Conservation (phyloP, 2,113 vertebrate species). For the Pavo muticus region DNA sequence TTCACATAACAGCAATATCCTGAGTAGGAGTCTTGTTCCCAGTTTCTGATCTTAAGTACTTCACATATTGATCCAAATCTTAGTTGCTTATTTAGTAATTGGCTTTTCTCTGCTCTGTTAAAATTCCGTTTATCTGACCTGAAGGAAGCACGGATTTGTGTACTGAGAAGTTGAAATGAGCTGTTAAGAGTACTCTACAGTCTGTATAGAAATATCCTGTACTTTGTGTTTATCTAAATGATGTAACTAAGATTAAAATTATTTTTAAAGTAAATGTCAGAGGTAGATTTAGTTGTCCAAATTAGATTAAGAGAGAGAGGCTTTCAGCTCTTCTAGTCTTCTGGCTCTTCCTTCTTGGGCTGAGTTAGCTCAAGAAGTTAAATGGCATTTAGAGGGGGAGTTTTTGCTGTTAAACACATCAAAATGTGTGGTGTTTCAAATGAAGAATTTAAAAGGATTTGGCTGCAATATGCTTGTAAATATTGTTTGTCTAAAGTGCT, state of each 20-base stretch:
- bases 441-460: neutral
- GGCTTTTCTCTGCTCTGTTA: neutral
- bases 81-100: neutral
- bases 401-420: neutral
- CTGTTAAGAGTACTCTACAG: neutral
- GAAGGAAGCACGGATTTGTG: neutral
- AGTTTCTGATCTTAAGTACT: neutral
- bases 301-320: neutral
- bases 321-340: neutral
- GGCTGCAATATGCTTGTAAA: neutral
- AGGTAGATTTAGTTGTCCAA: neutral
- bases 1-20: neutral
- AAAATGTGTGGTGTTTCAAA: neutral
- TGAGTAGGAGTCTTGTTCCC: neutral
- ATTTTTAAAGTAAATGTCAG: neutral
- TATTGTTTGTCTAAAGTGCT: neutral
- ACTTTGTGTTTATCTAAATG: neutral
- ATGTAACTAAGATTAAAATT: neutral
- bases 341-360: neutral
- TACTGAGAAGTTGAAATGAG: neutral
- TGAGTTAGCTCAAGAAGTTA: neutral
- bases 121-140: neutral
- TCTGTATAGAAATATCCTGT: neutral
- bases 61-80: neutral
- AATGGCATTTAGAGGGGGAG: neutral